Conservation (phyloP, 2,113 vertebrate species). For the Tylochromis polylepis region DNA sequence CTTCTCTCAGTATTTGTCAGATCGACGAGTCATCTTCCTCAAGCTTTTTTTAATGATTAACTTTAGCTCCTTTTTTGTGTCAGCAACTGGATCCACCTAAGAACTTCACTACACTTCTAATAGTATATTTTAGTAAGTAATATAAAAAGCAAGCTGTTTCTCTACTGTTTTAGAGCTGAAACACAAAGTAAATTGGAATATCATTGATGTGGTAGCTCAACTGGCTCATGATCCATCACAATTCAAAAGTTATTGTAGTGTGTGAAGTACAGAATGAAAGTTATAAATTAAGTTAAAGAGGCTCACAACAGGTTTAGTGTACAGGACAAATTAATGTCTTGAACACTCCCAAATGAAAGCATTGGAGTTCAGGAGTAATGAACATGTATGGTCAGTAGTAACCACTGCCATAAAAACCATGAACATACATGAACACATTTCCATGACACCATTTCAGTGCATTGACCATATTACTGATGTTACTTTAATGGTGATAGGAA, state of each 20-base stretch:
- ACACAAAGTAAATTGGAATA: neutral
- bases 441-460: neutral
- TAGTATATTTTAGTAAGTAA: neutral
- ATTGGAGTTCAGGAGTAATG: neutral
- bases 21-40: accelerated
- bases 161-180: neutral
- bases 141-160: neutral
- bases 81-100: neutral
- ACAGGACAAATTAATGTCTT: neutral
- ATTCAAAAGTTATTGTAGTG: neutral
- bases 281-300: neutral
- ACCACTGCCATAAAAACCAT: neutral
- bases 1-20: neutral
- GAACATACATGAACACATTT: neutral
- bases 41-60: neutral
- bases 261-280: neutral
- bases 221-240: neutral
- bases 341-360: neutral
- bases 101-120: neutral
- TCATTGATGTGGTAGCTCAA: neutral
- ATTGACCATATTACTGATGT: neutral
- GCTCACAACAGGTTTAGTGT: neutral
- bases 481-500: neutral
- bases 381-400: neutral
- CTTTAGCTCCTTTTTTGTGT: neutral